Conservation (phyloP, 2,797 vertebrate species). For the Pantherophis alleghaniensis region DNA sequence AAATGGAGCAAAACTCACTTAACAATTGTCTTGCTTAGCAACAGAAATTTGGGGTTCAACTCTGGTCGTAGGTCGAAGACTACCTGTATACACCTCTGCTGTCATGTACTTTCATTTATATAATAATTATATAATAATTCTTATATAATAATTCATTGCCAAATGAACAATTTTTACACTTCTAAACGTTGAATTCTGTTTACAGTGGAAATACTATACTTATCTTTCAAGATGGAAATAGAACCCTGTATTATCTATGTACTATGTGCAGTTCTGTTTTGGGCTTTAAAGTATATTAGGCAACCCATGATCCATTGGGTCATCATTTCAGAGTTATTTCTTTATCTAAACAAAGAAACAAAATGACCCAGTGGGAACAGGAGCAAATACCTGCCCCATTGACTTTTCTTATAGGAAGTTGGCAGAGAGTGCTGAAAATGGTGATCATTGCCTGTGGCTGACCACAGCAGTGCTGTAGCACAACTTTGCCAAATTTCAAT, state of each 20-base stretch:
- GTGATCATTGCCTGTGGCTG: background rate
- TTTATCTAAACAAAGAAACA: background rate
- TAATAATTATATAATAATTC: background rate
- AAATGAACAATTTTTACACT: background rate
- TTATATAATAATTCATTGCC: background rate
- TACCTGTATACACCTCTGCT: background rate
- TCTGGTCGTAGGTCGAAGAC: background rate
- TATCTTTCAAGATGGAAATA: background rate
- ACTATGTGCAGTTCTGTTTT: background rate
- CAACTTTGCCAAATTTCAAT: background rate
- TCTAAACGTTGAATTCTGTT: background rate
- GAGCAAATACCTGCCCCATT: background rate
- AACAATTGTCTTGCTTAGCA: background rate
- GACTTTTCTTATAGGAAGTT: background rate
- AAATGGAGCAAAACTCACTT: background rate
- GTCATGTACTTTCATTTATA: background rate
- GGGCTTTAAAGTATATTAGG: background rate
- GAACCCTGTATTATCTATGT: background rate
- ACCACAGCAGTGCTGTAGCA: background rate
- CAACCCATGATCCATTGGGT: background rate
- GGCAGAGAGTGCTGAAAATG: background rate
- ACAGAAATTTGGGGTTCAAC: background rate
- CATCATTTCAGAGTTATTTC: background rate
- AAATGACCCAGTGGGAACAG: background rate
- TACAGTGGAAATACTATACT: background rate